Conservation (phyloP, 2,113 vertebrate species). For the Rhagologus leucostigma region DNA sequence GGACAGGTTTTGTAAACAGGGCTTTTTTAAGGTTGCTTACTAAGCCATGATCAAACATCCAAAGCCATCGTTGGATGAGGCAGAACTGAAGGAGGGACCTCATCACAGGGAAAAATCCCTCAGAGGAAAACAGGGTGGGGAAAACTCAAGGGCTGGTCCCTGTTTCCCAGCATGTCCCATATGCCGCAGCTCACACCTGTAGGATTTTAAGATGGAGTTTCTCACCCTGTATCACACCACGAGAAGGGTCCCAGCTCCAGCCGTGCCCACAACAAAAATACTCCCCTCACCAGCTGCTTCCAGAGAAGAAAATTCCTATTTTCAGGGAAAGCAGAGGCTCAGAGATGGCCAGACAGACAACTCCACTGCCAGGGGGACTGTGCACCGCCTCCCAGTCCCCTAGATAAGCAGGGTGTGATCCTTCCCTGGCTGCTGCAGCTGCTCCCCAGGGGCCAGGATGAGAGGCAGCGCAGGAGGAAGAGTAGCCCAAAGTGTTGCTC, state of each 20-base stretch:
- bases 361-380: rapidly evolving
- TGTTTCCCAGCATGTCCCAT: rapidly evolving
- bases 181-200: not conserved
- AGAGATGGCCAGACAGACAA: not conserved
- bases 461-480: not conserved
- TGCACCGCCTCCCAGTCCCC: not conserved
- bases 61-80: not conserved
- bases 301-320: not conserved
- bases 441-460: not conserved
- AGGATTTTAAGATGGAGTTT: not conserved
- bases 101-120: rapidly evolving
- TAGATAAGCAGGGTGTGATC: rapidly evolving
- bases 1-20: conserved; percentile 32
- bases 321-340: not conserved
- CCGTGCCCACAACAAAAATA: not conserved
- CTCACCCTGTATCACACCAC: rapidly evolving
- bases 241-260: not conserved
- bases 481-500: not conserved
- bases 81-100: not conserved
- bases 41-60: not conserved
- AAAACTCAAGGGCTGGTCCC: not conserved
- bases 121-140: not conserved
- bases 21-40: not conserved
- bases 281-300: not conserved
- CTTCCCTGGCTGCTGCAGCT: not conserved